Evolutionary conservation across 1,140 invertebrate species (phyloP).

Genomic region (Lutraria rhynchaena): DNA sequence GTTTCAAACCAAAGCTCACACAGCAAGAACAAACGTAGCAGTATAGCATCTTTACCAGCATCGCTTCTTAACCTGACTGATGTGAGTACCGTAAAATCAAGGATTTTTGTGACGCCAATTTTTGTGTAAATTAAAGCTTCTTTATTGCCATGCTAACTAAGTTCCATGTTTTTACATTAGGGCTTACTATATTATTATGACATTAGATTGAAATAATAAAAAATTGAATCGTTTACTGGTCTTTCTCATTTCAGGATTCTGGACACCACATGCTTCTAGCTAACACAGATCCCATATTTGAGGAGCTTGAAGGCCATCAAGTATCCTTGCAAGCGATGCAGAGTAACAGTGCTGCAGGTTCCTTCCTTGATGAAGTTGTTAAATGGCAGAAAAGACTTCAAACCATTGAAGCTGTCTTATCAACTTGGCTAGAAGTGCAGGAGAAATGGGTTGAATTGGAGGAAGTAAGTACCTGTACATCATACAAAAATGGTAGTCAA

Average conservation of each 20-base stretch:
- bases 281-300: constrained; percentile 80
- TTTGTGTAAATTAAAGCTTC: too few species aligned
- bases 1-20: constrained; percentile 78
- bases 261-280: constrained; percentile 75
- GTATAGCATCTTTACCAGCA: constrained; percentile 79
- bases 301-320: constrained; percentile 81
- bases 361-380: constrained; percentile 81
- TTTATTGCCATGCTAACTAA: too few species aligned
- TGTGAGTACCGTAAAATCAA: constrained; percentile 72
- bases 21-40: constrained; percentile 77
- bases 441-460: constrained; percentile 81
- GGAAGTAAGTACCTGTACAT: too few species aligned
- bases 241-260: constrained; percentile 67
- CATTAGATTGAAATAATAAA: too few species aligned
- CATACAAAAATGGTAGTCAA: too few species aligned
- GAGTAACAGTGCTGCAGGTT: constrained; percentile 79
- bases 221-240: too few species aligned
- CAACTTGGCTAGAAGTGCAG: constrained; percentile 81
- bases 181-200: too few species aligned
- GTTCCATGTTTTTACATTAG: too few species aligned
- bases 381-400: constrained; percentile 82
- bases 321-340: constrained; percentile 80
- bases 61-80: constrained; percentile 79
- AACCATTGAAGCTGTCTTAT: constrained; percentile 81
- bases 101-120: too few species aligned